These are phyloP conservation scores for Drosophila ogumai DNA, from an alignment of 1,140 invertebrate genomes.

Conservation along the genomic window DNA sequence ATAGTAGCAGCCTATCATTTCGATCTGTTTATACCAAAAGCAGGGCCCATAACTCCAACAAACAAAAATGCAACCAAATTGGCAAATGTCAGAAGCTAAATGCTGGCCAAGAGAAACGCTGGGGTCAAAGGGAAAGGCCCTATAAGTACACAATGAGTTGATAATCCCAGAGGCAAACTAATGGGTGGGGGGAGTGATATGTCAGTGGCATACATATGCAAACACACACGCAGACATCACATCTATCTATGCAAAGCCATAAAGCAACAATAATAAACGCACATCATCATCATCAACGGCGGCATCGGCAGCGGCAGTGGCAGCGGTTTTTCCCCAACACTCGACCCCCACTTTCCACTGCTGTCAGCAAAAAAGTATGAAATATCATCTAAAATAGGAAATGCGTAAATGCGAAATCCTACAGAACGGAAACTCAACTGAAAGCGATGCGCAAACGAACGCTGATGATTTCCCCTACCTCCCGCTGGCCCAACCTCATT, in stretches of 20 bases:
- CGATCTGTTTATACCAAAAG: conserved; percentile 24
- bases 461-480: conserved; percentile 54
- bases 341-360: conserved; percentile 16
- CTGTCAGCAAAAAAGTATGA: conserved; percentile 81
- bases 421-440: conserved; percentile 78
- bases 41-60: neutral
- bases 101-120: conserved; percentile 9
- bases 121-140: conserved; percentile 20
- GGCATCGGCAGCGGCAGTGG: conserved; percentile 12
- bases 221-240: conserved; percentile 43
- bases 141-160: conserved; percentile 73
- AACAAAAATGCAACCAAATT: conserved; percentile 43
- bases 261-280: conserved; percentile 82
- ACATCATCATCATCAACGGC: conserved; percentile 73
- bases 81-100: conserved; percentile 47
- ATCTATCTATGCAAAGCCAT: conserved; percentile 76
- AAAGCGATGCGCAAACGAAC: conserved; percentile 64
- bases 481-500: conserved; percentile 6
- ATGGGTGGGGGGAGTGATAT: conserved; percentile 12
- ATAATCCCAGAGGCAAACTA: conserved; percentile 74
- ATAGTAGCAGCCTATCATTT: conserved; percentile 43
- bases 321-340: neutral
- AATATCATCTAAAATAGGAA: conserved; percentile 83
- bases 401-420: conserved; percentile 82
- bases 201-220: conserved; percentile 41